Evolutionary conservation across 2,888 invertebrate genomes (phyloP).

Genomic region (Acutogordius australiensis): DNA sequence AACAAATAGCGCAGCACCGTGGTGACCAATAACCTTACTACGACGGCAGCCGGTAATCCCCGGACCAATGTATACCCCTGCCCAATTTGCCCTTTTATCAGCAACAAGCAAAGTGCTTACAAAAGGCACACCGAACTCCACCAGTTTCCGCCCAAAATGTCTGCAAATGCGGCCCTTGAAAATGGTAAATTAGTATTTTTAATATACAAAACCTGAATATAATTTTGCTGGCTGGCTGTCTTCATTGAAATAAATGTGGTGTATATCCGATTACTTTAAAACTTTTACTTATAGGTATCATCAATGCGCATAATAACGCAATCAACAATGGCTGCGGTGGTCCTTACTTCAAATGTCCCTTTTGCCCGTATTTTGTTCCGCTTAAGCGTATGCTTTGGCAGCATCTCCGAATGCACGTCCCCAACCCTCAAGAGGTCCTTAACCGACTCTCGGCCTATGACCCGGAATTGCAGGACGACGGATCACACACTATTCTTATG

Average conservation of each 20-base stretch:
- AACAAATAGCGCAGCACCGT: too few relatives aligned
- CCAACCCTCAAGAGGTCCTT: slow-evolving; percentile 7
- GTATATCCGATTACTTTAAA: too few relatives aligned
- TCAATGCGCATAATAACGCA: too few relatives aligned
- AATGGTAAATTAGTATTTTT: too few relatives aligned
- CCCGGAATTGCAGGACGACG: neutral
- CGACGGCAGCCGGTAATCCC: neutral
- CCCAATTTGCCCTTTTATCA: neutral
- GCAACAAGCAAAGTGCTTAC: neutral
- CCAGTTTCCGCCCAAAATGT: neutral
- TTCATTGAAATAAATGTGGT: too few relatives aligned
- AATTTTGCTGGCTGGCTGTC: too few relatives aligned
- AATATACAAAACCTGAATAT: too few relatives aligned
- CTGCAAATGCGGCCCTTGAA: too few relatives aligned
- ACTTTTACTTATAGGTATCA: too few relatives aligned
- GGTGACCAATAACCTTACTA: neutral
- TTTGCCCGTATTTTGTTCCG: neutral
- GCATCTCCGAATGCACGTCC: slow-evolving; percentile 6
- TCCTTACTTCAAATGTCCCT: slow-evolving; percentile 6
- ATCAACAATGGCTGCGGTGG: neutral
- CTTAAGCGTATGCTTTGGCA: slow-evolving; percentile 1
- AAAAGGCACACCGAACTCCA: slow-evolving; percentile 3
- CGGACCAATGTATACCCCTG: slow-evolving; percentile 9
- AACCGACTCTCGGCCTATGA: neutral
- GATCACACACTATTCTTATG: neutral